Conservation (phyloP, 2,113 vertebrate genomes). For the Crotalus viridis region DNA sequence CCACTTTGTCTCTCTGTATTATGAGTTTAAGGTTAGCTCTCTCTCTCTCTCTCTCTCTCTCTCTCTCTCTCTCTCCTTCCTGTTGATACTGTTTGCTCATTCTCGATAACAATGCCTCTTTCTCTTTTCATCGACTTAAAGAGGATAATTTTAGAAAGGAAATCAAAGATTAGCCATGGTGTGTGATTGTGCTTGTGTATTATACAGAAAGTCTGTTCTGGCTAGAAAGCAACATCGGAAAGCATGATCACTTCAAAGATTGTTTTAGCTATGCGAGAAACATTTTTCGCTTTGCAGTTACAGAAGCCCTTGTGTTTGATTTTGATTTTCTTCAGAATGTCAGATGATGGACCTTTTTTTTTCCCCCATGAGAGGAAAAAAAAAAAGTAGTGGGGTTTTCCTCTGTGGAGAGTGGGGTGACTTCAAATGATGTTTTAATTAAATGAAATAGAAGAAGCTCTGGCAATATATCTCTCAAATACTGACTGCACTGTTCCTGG, state of each 20-base stretch:
- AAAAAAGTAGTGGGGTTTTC: slow-evolving; percentile 54
- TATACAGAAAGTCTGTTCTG: slow-evolving; percentile 41
- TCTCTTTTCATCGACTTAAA: slow-evolving; percentile 17
- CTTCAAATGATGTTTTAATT: slow-evolving; percentile 51
- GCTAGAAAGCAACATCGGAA: slow-evolving; percentile 39
- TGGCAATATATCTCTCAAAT: slow-evolving; percentile 41
- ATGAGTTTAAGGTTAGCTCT: neutral
- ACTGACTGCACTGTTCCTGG: neutral
- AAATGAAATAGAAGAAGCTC: slow-evolving; percentile 39
- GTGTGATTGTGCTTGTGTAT: neutral
- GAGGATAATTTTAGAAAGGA: slow-evolving; percentile 52
- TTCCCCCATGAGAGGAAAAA: slow-evolving; percentile 48
- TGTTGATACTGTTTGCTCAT: slow-evolving; percentile 15
- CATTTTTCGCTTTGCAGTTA: slow-evolving; percentile 44
- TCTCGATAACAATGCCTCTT: slow-evolving; percentile 20
- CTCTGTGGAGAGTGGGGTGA: slow-evolving; percentile 53
- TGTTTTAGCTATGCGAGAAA: slow-evolving; percentile 52
- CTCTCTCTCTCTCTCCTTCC: neutral
- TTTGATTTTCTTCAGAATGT: slow-evolving; percentile 39
- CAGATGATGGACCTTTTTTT: slow-evolving; percentile 56
- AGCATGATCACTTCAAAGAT: slow-evolving; percentile 58
- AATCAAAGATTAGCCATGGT: slow-evolving; percentile 32
- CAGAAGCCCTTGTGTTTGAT: slow-evolving; percentile 52
- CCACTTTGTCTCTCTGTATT: neutral
- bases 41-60: too few relatives aligned